Percentiles rank a stretch among this genome's conserved stretches.
phyloP scores from a whole-genome alignment of 1,140 invertebrate species.

The Dryas iulia region DNA sequence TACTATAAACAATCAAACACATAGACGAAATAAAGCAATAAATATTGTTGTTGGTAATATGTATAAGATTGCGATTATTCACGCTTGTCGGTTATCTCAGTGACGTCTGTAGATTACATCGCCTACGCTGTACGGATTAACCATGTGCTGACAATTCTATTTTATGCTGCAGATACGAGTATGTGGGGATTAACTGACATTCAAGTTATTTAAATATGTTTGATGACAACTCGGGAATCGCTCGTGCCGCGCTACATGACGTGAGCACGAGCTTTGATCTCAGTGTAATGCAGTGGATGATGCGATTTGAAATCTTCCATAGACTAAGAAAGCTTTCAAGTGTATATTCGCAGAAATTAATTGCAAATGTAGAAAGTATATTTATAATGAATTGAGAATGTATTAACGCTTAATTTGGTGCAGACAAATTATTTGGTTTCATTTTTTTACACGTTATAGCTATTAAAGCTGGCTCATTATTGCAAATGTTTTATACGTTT shows the following conservation, averaged over 20 bases:
- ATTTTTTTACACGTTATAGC: conserved; percentile 18
- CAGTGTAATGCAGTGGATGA: conserved; percentile 14
- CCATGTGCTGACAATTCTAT: conserved; percentile 54
- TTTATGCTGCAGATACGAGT: conserved; percentile 37
- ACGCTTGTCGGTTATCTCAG: conserved; percentile 46
- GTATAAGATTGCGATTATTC: conserved; percentile 49
- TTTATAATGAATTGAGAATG: neutral
- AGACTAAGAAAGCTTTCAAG: neutral
- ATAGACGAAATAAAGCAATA: conserved; percentile 31
- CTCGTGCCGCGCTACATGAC: neutral
- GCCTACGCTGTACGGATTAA: conserved; percentile 55
- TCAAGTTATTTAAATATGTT: conserved; percentile 22
- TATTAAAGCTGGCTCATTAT: conserved; percentile 30
- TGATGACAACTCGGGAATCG: conserved; percentile 23
- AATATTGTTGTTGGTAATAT: conserved; percentile 36
- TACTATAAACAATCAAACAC: neutral
- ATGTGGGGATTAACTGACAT: conserved; percentile 28
- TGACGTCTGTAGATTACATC: conserved; percentile 55
- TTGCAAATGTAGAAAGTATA: conserved; percentile 2
- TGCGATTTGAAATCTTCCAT: conserved; percentile 3
- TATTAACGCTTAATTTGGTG: conserved; percentile 4
- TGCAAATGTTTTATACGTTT: conserved; percentile 32
- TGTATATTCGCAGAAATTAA: neutral
- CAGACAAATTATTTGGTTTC: conserved; percentile 15
- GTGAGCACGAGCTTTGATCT: conserved; percentile 5